Evolutionary conservation across 2,113 vertebrate genomes (phyloP), one percentile per base, ranked within the genome.

Genomic region (Ochotona princeps): DNA sequence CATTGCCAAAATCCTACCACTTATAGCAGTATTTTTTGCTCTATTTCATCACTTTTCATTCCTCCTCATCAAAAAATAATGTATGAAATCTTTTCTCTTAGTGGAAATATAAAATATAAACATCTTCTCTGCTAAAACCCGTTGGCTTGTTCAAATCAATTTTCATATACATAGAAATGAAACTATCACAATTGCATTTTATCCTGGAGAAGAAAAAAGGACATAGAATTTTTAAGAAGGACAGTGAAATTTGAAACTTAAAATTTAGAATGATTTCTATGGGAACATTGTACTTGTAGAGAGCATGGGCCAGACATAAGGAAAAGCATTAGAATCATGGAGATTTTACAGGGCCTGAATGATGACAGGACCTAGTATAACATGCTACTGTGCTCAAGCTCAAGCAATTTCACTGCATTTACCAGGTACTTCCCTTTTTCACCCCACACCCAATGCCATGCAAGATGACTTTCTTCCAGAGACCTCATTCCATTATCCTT

Each of bases 1-100:
- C 9, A 7, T 7, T n/a, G 0, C 5, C 25, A 65, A 8, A 15
- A 0, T 1, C 30, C 44, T 23, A n/a, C 8, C 0, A 1, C 4
- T 85, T 18, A 18, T 2, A 17, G 11, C 18, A 15, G 30, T 63
- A 73, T 44, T 0, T 0, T 18, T 81, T 28, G 23, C 21, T 78
- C 47, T 73, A 30, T 74, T 8, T 65, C 1, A 57, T 66, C 70
- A 28, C 14, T 82, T 67, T 78, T 66, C 11, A 9, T 32, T 49
- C 20, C 79, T 69, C 18, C 0, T 5, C 67, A 44, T 75, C 28
- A 78, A 76, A 84, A 90, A 3, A 80, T 17, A 70, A 5, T 61
- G 21, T n/a, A 23, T 1, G 47, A 2, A 72, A 76, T 14, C 2
- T 8, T 70, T 85, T 75, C 12, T 79, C n/a, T 72, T 70, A 7